Percentiles rank a stretch among this genome's conserved stretches.
phyloP scores from a whole-genome alignment of 2,888 invertebrate species.

The Hirtodrosophila histrioides region DNA sequence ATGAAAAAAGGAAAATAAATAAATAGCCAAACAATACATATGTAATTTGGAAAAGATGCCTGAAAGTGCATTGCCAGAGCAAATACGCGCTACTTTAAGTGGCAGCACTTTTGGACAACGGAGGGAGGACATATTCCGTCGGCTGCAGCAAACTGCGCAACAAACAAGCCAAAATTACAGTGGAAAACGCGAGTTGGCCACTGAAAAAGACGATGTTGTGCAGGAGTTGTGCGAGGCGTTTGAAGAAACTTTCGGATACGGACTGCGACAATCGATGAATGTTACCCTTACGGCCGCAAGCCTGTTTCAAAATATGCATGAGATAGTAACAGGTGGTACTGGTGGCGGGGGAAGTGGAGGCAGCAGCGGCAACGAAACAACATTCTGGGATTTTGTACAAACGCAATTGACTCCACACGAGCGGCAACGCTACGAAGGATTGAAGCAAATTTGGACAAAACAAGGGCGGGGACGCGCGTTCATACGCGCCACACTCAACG shows the following conservation, averaged over 20 bases:
- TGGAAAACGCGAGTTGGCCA: slow-evolving; percentile 94
- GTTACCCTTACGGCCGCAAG: slow-evolving; percentile 67
- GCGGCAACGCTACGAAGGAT: slow-evolving; percentile 91
- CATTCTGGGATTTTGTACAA: slow-evolving; percentile 92
- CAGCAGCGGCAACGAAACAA: slow-evolving; percentile 81
- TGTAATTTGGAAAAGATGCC: slow-evolving; percentile 41
- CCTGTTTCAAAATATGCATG: slow-evolving; percentile 89
- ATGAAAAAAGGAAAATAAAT: slow-evolving; percentile 39
- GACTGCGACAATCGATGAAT: slow-evolving; percentile 87
- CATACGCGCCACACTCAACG: slow-evolving; percentile 95
- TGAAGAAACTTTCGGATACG: slow-evolving; percentile 92
- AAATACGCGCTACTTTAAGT: slow-evolving; percentile 49
- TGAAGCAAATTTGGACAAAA: slow-evolving; percentile 89
- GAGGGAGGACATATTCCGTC: slow-evolving; percentile 79
- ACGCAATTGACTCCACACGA: slow-evolving; percentile 94
- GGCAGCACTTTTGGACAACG: slow-evolving; percentile 75
- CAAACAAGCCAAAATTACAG: slow-evolving; percentile 93
- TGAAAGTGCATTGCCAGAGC: slow-evolving; percentile 49
- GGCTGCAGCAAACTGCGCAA: slow-evolving; percentile 77
- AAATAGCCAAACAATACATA: slow-evolving; percentile 31
- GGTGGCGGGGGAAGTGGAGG: slow-evolving; percentile 14
- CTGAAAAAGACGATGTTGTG: slow-evolving; percentile 90
- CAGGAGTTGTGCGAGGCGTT: slow-evolving; percentile 88
- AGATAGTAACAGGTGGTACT: slow-evolving; percentile 86
- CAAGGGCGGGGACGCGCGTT: slow-evolving; percentile 88